Conservation (phyloP, 2,797 vertebrate species). For the Centropyge bicolor region DNA sequence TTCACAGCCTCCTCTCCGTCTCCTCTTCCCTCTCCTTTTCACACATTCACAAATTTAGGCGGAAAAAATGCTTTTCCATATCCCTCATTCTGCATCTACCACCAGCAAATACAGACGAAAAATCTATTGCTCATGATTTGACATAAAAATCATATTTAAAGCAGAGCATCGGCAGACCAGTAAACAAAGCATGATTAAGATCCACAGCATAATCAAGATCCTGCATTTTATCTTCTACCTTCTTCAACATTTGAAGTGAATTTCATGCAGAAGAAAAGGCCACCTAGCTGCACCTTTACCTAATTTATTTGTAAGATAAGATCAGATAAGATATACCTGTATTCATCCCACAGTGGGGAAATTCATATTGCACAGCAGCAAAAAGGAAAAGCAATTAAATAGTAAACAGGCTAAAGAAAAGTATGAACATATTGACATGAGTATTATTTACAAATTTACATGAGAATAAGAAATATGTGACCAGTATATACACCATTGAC, state of each 20-base stretch:
- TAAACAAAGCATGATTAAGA: not conserved
- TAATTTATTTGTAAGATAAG: conserved; percentile 12
- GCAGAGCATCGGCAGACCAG: not conserved
- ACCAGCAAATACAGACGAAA: not conserved
- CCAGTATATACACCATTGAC: too few relatives aligned
- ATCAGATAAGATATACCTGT: too few relatives aligned
- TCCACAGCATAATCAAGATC: not conserved
- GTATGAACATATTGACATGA: too few relatives aligned
- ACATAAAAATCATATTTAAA: conserved; percentile 15
- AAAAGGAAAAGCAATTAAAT: too few relatives aligned
- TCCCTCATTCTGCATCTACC: not conserved
- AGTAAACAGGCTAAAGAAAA: too few relatives aligned
- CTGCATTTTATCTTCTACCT: not conserved
- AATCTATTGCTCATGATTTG: not conserved
- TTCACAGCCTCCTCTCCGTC: not conserved
- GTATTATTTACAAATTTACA: too few relatives aligned
- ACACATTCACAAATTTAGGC: conserved; percentile 20
- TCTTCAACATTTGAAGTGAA: not conserved
- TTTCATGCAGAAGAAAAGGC: not conserved
- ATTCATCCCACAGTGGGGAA: too few relatives aligned
- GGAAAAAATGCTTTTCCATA: not conserved
- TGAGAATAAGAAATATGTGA: too few relatives aligned
- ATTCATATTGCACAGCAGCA: too few relatives aligned
- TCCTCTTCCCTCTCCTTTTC: conserved; percentile 6
- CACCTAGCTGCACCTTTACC: not conserved